Conservation (phyloP, 2,888 invertebrate genomes). For the Tipula lateralis region DNA sequence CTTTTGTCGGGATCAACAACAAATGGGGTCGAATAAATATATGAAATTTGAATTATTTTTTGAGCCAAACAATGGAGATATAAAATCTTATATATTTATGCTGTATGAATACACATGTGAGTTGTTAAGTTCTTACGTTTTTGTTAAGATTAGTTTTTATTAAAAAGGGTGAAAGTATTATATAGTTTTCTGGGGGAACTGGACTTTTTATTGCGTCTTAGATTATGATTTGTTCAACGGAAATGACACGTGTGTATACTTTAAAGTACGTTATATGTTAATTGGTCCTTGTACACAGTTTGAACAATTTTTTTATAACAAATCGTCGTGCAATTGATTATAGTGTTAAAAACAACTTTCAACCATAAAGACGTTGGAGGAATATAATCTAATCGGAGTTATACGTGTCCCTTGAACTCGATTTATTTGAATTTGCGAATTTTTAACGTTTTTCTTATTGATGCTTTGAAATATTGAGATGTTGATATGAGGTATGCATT, state of each 20-base stretch:
- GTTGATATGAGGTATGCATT: too few relatives aligned
- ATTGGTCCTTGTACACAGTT: too few relatives aligned
- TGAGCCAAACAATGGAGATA: background rate
- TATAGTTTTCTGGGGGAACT: background rate
- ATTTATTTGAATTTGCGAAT: too few relatives aligned
- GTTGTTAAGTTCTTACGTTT: background rate
- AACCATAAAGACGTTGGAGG: too few relatives aligned
- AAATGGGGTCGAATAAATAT: slow-evolving; percentile 1
- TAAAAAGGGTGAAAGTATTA: background rate
- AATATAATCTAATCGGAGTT: too few relatives aligned
- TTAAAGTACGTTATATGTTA: too few relatives aligned
- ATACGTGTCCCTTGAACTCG: too few relatives aligned
- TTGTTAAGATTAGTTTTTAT: background rate
- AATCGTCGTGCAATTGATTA: too few relatives aligned
- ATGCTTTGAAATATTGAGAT: too few relatives aligned
- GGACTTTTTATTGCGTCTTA: background rate
- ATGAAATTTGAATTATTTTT: background rate
- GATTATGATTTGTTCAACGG: background rate
- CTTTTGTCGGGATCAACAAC: background rate
- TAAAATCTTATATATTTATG: background rate
- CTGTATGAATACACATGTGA: background rate
- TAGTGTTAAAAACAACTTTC: too few relatives aligned
- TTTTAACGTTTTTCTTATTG: too few relatives aligned
- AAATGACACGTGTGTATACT: background rate
- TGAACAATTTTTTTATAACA: too few relatives aligned